A percentile compares a stretch with the other conserved stretches of the same genome.
phyloP scores from a whole-genome alignment of 2,888 invertebrate genomes.

The Polietes domitor region DNA sequence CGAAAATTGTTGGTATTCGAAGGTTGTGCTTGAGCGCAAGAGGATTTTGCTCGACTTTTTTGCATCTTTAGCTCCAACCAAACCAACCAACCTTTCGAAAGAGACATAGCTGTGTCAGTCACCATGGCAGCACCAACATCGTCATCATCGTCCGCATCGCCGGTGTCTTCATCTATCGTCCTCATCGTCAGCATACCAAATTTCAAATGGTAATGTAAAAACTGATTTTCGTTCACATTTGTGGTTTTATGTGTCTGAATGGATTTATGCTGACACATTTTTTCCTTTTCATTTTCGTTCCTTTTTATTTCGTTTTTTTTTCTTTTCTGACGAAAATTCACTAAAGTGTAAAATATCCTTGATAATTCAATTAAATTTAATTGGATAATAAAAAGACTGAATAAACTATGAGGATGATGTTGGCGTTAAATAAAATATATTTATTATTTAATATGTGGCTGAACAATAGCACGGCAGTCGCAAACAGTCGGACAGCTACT shows the following conservation, averaged over 20 bases:
- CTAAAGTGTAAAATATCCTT: slow-evolving; percentile 51
- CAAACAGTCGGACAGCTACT: too few relatives aligned
- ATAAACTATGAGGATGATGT: slow-evolving; percentile 27
- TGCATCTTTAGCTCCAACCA: slow-evolving; percentile 9
- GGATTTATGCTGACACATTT: slow-evolving; percentile 42
- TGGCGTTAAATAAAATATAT: background rate
- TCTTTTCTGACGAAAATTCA: slow-evolving; percentile 67
- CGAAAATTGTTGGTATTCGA: background rate
- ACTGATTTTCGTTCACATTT: slow-evolving; percentile 24
- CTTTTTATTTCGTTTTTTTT: slow-evolving; percentile 54
- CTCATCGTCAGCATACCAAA: background rate
- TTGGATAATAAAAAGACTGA: slow-evolving; percentile 47
- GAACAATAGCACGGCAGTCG: too few relatives aligned
- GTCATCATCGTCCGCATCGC: background rate
- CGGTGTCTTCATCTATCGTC: background rate
- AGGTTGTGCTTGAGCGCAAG: slow-evolving; percentile 26
- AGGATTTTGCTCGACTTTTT: slow-evolving; percentile 18
- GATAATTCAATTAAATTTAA: slow-evolving; percentile 61
- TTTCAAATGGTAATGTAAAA: slow-evolving; percentile 10
- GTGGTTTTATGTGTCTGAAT: slow-evolving; percentile 36
- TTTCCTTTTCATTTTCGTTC: slow-evolving; percentile 52
- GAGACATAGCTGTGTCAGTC: slow-evolving; percentile 17
- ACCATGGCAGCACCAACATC: slow-evolving; percentile 13
- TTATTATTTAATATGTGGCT: slow-evolving; percentile 3
- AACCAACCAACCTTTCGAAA: too few relatives aligned